phyloP scores from a whole-genome alignment of 2,888 invertebrate genomes.

The Metacarcinus magister region DNA sequence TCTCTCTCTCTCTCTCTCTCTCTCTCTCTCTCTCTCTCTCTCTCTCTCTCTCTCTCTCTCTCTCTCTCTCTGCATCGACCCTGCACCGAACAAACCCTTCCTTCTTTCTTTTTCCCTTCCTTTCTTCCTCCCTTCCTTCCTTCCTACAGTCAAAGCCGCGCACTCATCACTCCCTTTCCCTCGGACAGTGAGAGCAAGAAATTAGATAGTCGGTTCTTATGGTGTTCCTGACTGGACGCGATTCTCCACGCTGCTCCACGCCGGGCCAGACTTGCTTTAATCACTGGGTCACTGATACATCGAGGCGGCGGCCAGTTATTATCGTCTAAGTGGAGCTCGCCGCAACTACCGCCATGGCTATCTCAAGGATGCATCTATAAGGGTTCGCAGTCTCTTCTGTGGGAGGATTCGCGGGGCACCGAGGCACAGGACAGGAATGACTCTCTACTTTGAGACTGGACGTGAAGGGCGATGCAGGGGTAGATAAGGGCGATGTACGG shows the following conservation, averaged over 20 bases:
- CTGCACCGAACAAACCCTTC: not conserved
- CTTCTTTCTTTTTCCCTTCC: not conserved
- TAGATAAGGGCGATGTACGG: not conserved
- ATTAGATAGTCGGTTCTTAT: not conserved
- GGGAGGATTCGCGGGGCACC: not conserved
- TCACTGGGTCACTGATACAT: conserved; percentile 17
- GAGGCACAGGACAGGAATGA: not conserved
- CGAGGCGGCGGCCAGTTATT: not conserved
- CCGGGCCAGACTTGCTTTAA: not conserved
- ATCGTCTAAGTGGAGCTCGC: not conserved
- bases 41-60: not conserved
- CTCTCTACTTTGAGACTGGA: not conserved
- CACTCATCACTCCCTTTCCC: not conserved
- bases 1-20: not conserved
- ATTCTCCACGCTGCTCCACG: not conserved
- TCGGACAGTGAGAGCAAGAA: not conserved
- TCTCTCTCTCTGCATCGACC: not conserved
- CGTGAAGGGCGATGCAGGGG: conserved; percentile 13
- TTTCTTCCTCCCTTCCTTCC: not conserved
- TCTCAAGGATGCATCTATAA: not conserved
- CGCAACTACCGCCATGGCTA: conserved; percentile 20
- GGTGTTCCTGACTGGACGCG: not conserved
- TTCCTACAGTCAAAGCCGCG: not conserved
- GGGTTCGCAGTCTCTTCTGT: not conserved
- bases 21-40: not conserved